Base-by-base conservation (phyloP, 2,113 vertebrate species). In the Pygathrix nemaeus region DNA sequence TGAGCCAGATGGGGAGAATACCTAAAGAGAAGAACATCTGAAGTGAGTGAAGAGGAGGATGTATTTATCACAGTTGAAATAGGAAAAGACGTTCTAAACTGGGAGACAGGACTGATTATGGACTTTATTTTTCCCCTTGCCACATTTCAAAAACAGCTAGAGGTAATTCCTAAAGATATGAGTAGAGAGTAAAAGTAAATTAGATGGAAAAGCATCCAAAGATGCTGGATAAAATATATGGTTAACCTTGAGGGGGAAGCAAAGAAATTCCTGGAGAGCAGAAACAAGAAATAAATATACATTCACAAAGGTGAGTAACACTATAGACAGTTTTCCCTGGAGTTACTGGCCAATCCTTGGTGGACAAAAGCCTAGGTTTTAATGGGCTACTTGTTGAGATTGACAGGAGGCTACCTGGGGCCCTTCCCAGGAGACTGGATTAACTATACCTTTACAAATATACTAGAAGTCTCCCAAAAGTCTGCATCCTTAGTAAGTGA, bases 191-290 rank as follows among this genome's bases (percentile, higher is more conserved):
- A 55, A 68, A 84, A 94, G 93, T 25, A 95, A 89, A 94, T 82
- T 48, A 18, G 32, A 16, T 55, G 85, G 78, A 81, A 92, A 87
- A 95, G 86, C 21, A 55, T 30, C 16, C 82, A 81, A 61, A 80
- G 59, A 38, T 52, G 35, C 16, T 86, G 8, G 11, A 72, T 76
- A 88, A 97, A 92, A 91, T 64, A 72, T 48, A 72, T 55, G 32
- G 21, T 20, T 93, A 82, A 92, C 2, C 45, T 55, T 78, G 38
- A 78, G 27, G 32, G 17, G 9, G 55, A 93, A 78, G 43, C 55
- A 88, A 96, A 88, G 20, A 45, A 96, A 95, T 88, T 70, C 64
- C 48, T 93, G 20, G 64, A 91, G n/a, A 38, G 20, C 48, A 97
- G 83, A 88, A 92, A 76, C 13, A 93, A 61, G 21, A 75, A 35